Evolutionary conservation across 2,888 invertebrate species (phyloP).

Genomic region (Diadegma fenestrale): DNA sequence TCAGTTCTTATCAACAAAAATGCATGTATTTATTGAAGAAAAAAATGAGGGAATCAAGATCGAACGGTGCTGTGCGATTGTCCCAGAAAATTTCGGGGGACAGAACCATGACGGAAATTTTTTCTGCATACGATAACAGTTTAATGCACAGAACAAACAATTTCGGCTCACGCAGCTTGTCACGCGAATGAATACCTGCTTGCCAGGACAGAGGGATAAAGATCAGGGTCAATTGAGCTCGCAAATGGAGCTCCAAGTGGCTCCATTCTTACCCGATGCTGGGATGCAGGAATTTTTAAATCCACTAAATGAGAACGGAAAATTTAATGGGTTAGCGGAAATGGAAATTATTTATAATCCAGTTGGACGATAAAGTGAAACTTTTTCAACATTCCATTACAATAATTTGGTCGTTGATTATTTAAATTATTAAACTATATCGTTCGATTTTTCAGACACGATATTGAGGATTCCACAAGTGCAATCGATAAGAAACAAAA

Average conservation of each 20-base stretch:
- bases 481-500: neutral
- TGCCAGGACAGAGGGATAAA: slow-evolving; percentile 31
- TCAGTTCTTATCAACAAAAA: slow-evolving; percentile 41
- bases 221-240: slow-evolving; percentile 64
- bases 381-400: neutral
- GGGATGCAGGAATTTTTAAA: slow-evolving; percentile 41
- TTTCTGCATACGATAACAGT: slow-evolving; percentile 9
- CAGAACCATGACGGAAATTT: slow-evolving; percentile 39
- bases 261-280: slow-evolving; percentile 21
- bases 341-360: slow-evolving; percentile 2
- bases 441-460: neutral
- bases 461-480: neutral
- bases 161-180: slow-evolving; percentile 46
- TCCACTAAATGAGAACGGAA: slow-evolving; percentile 12
- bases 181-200: slow-evolving; percentile 48
- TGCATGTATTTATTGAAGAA: neutral
- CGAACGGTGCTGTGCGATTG: slow-evolving; percentile 21
- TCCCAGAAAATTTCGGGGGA: neutral
- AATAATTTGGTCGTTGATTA: neutral
- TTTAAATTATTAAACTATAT: neutral
- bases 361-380: neutral
- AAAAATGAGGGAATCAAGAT: slow-evolving; percentile 23
- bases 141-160: slow-evolving; percentile 28
- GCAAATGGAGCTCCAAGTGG: slow-evolving; percentile 53
- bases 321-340: neutral